Evolutionary conservation across 2,797 vertebrate species (phyloP).

Genomic region (Periophthalmus magnuspinnatus): DNA sequence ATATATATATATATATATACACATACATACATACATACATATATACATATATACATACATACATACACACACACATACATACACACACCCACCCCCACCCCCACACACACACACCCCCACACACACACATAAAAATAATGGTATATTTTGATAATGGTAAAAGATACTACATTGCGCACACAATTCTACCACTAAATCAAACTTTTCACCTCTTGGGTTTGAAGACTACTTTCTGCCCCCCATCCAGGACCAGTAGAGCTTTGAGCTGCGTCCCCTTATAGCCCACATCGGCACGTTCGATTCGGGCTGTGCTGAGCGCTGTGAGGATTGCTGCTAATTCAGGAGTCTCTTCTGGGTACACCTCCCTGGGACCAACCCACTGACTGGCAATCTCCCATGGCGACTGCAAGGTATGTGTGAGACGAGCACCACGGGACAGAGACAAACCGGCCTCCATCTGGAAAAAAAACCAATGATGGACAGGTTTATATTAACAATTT

Average conservation of each 20-base stretch:
- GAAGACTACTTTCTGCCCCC: slow-evolving; percentile 98
- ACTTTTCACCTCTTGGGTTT: slow-evolving; percentile 91
- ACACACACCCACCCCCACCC: too few species aligned
- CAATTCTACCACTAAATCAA: not conserved
- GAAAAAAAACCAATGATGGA: too few species aligned
- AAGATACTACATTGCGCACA: too few species aligned
- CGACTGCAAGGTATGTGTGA: slow-evolving; percentile 93
- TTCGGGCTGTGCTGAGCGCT: slow-evolving; percentile 85
- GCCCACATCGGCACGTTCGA: slow-evolving; percentile 92
- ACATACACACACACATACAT: too few species aligned
- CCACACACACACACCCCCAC: too few species aligned
- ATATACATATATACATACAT: too few species aligned
- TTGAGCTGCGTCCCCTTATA: slow-evolving; percentile 98
- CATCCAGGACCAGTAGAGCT: slow-evolving; percentile 92
- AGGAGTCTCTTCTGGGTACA: slow-evolving; percentile 95
- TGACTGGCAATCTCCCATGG: slow-evolving; percentile 98
- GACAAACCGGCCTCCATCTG: slow-evolving; percentile 88
- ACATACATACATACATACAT: too few species aligned
- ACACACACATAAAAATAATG: too few species aligned
- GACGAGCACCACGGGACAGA: slow-evolving; percentile 84
- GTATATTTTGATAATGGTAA: too few species aligned
- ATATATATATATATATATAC: too few species aligned
- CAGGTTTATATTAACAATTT: too few species aligned
- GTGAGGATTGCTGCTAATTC: slow-evolving; percentile 93
- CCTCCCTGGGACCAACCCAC: slow-evolving; percentile 96